Conservation (phyloP, 1,140 invertebrate genomes). For the Temnothorax longispinosus region DNA sequence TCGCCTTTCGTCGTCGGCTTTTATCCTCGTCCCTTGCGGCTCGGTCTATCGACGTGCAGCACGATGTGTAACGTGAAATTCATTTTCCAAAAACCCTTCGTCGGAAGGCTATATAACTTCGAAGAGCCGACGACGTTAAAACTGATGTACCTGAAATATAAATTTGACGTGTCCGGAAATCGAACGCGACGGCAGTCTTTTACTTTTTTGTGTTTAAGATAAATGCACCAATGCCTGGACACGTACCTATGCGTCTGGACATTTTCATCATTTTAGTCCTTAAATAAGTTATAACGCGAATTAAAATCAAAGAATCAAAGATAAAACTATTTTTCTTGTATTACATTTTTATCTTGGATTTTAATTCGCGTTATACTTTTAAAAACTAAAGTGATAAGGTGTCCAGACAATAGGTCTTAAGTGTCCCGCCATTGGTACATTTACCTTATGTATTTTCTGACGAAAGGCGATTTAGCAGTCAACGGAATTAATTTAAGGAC, state of each 20-base stretch:
- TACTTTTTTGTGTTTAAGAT: neutral
- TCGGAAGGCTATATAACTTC: neutral
- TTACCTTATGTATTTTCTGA: neutral
- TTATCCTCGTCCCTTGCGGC: neutral
- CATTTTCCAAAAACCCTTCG: slow-evolving; percentile 18
- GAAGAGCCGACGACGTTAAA: neutral
- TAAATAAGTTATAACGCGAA: too few relatives aligned
- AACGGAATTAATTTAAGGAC: neutral
- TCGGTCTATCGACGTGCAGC: neutral
- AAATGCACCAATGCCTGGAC: too few relatives aligned
- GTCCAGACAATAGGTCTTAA: too few relatives aligned
- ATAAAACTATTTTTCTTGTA: too few relatives aligned
- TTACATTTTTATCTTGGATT: too few relatives aligned
- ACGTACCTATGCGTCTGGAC: too few relatives aligned
- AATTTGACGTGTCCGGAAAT: neutral
- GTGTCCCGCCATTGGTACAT: too few relatives aligned
- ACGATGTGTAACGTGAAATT: slow-evolving; percentile 30
- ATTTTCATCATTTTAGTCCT: too few relatives aligned
- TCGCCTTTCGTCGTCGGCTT: slow-evolving; percentile 19
- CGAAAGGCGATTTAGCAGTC: neutral
- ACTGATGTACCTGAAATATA: neutral
- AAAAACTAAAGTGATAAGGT: too few relatives aligned
- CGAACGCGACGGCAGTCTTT: neutral
- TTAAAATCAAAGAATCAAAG: too few relatives aligned
- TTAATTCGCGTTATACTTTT: too few relatives aligned